Percentiles rank a stretch among this genome's conserved stretches.
Evolutionary conservation across 1,140 invertebrate species (phyloP).

Genomic region (Drosophila willistoni): DNA sequence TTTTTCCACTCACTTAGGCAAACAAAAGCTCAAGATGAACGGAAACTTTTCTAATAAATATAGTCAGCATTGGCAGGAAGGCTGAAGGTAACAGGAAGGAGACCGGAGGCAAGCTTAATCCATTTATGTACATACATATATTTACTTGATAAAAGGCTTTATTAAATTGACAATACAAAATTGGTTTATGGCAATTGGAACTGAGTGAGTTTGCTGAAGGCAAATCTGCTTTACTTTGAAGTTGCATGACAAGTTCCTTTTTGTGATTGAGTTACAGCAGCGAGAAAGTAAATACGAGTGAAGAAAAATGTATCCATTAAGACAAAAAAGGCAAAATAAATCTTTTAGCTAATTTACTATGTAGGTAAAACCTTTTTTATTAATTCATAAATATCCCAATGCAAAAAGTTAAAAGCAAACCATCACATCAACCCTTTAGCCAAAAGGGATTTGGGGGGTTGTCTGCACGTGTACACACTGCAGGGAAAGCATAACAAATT

Average conservation of each 20-base stretch:
- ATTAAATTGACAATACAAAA: conserved; percentile 73
- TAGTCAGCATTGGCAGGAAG: conserved; percentile 21
- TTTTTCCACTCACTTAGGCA: conserved; percentile 14
- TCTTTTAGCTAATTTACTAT: conserved; percentile 20
- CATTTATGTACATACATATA: conserved; percentile 38
- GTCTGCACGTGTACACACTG: not conserved
- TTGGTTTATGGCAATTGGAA: conserved; percentile 57
- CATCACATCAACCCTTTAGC: no score
- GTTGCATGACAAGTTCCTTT: conserved; percentile 34
- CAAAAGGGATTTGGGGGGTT: not conserved
- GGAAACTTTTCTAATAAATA: conserved; percentile 69
- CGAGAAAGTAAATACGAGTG: not conserved
- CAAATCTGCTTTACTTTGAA: conserved; percentile 50
- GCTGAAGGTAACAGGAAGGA: conserved; percentile 2
- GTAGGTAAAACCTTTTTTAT: conserved; percentile 5
- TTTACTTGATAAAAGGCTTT: conserved; percentile 66
- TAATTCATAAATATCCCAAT: not conserved
- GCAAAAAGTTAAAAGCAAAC: not conserved
- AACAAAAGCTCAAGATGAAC: conserved; percentile 14
- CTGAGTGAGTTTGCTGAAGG: conserved; percentile 4
- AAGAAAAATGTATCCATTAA: not conserved
- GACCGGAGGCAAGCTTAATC: conserved; percentile 44
- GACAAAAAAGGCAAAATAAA: conserved; percentile 16
- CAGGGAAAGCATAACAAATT: not conserved
- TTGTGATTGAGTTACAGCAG: conserved; percentile 26